These are phyloP conservation scores for Mus pahari DNA, from an alignment of 2,113 vertebrate genomes.

Conservation along the genomic window DNA sequence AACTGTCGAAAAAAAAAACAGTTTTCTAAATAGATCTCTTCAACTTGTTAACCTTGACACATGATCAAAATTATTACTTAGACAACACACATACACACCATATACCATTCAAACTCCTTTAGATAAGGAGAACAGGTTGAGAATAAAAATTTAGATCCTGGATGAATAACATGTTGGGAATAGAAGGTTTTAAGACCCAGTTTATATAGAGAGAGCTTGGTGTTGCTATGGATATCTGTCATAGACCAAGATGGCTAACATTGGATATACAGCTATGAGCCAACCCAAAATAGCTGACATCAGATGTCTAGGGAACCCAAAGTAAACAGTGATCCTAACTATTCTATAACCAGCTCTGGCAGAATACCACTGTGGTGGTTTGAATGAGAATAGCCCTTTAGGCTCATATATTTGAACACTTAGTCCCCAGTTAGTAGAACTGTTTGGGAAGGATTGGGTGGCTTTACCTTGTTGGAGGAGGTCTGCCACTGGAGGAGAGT, in stretches of 20 bases:
- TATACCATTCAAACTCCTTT: neutral
- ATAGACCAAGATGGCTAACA: neutral
- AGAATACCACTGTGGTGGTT: neutral
- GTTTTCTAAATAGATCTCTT: neutral
- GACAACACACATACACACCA: neutral
- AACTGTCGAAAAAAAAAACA: neutral
- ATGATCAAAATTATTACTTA: constrained; percentile 7
- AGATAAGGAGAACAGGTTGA: neutral
- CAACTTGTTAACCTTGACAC: constrained; percentile 2
- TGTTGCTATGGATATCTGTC: neutral
- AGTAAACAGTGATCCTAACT: neutral
- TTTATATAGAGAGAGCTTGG: neutral
- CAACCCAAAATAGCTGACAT: neutral
- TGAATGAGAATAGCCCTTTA: neutral
- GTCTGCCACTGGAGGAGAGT: neutral
- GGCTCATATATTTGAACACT: neutral
- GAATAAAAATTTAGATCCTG: neutral
- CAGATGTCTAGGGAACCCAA: neutral
- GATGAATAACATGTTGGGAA: neutral
- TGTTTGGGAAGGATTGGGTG: neutral
- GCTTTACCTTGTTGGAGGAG: neutral
- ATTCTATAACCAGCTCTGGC: neutral
- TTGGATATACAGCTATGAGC: neutral
- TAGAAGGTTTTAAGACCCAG: neutral
- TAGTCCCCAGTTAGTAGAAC: neutral